Percentiles rank a stretch among this genome's conserved stretches.
phyloP scores from a whole-genome alignment of 1,140 invertebrate genomes.

The Micrasema minimum region DNA sequence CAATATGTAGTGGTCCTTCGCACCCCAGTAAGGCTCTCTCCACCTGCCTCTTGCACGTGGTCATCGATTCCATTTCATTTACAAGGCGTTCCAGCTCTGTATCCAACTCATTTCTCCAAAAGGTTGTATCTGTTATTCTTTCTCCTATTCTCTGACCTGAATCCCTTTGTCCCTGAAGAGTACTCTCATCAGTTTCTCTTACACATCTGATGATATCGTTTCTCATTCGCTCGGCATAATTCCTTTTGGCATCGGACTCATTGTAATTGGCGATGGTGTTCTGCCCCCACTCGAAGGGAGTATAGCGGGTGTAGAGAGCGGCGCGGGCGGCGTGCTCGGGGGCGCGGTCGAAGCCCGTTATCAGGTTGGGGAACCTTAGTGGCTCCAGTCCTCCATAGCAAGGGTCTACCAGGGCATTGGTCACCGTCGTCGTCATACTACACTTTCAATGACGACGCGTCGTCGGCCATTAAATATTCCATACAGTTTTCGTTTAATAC shows the following conservation, averaged over 20 bases:
- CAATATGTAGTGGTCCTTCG: constrained; percentile 88
- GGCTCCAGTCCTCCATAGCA: constrained; percentile 80
- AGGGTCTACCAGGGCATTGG: constrained; percentile 76
- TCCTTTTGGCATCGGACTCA: constrained; percentile 85
- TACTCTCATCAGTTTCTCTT: constrained; percentile 82
- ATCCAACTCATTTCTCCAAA: constrained; percentile 88
- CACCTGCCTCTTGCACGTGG: constrained; percentile 80
- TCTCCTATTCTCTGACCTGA: constrained; percentile 85
- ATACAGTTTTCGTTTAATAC: too few relatives aligned
- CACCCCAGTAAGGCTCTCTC: constrained; percentile 88
- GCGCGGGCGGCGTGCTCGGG: constrained; percentile 79
- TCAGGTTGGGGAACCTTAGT: constrained; percentile 82
- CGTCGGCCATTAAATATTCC: too few relatives aligned
- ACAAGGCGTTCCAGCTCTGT: constrained; percentile 89
- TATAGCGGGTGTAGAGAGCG: constrained; percentile 85
- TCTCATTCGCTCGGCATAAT: constrained; percentile 84
- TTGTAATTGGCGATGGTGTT: constrained; percentile 87
- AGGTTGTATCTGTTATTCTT: constrained; percentile 91
- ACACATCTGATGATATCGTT: constrained; percentile 81
- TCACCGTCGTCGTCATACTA: too few relatives aligned
- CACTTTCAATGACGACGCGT: too few relatives aligned
- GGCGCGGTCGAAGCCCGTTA: constrained; percentile 82
- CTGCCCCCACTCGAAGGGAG: constrained; percentile 91
- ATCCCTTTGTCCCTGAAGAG: constrained; percentile 78
- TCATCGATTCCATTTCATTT: constrained; percentile 83